A percentile compares a stretch with the other conserved stretches of the same genome.
phyloP scores from a whole-genome alignment of 2,797 vertebrate genomes.

The Enteromius treurensis region DNA sequence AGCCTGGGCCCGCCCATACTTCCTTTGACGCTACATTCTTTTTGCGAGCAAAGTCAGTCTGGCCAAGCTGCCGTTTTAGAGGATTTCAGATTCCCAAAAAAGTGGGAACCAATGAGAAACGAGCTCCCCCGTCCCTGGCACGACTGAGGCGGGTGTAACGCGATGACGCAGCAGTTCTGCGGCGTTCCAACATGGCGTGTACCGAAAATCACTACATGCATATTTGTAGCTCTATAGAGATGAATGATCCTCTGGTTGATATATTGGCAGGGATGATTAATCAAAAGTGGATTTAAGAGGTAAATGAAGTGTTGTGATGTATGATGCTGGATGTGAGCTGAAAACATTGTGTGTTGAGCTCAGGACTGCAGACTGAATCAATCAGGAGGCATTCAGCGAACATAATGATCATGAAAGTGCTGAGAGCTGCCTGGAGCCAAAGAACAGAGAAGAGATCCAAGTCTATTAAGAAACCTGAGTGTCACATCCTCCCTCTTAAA shows the following conservation, averaged over 20 bases:
- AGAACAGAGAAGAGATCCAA: conserved; percentile 65
- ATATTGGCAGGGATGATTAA: not conserved
- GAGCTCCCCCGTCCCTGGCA: no score
- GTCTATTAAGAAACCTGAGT: conserved; percentile 76
- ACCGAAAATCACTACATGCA: not conserved
- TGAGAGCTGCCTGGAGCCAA: conserved; percentile 48
- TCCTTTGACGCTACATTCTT: no score
- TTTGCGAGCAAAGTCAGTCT: no score
- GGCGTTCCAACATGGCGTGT: no score
- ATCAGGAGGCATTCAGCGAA: conserved; percentile 23
- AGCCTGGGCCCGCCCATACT: no score
- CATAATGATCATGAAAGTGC: conserved; percentile 45
- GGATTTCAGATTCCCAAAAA: no score
- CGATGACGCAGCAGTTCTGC: no score
- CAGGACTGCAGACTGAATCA: conserved; percentile 22
- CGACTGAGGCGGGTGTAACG: no score
- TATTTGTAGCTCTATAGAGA: not conserved
- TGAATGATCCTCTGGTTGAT: not conserved
- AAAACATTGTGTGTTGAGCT: not conserved
- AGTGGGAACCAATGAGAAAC: no score
- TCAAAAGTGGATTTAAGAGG: not conserved
- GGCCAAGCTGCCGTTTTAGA: no score
- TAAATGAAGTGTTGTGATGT: not conserved
- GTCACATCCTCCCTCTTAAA: conserved; percentile 75
- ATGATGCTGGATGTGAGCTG: not conserved